Conservation (phyloP, 2,113 vertebrate species). For the Tragelaphus imberbis region DNA sequence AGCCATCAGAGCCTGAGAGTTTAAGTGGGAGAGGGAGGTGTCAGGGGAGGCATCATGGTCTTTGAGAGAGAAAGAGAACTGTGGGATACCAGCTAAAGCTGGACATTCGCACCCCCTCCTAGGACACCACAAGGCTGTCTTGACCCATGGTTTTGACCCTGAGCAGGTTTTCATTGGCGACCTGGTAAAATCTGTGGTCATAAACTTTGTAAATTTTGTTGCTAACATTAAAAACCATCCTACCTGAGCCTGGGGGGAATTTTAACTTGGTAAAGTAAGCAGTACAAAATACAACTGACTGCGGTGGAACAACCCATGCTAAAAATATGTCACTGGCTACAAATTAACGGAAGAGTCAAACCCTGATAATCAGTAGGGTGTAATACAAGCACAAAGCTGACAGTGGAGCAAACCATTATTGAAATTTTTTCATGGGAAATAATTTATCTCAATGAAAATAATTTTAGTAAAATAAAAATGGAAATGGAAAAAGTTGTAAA, state of each 20-base stretch:
- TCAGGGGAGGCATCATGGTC: neutral
- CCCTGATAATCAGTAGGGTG: neutral
- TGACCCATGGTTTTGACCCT: neutral
- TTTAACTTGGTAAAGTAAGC: neutral
- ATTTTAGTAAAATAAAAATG: conserved; percentile 52
- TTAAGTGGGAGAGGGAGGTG: neutral
- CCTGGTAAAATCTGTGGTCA: neutral
- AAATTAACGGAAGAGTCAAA: neutral
- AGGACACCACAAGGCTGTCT: neutral
- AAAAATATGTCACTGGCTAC: neutral
- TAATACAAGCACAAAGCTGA: neutral
- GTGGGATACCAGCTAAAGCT: neutral
- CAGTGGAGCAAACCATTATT: neutral
- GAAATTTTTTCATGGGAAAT: neutral
- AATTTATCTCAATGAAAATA: conserved; percentile 63
- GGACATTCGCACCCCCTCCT: neutral
- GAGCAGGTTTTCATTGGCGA: neutral
- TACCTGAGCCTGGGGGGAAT: neutral
- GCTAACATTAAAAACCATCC: neutral
- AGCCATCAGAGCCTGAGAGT: neutral
- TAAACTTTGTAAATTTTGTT: neutral
- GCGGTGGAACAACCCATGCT: neutral
- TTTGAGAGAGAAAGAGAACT: neutral
- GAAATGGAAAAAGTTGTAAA: conserved; percentile 39
- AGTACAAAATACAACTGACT: neutral